A percentile compares a stretch with the other conserved stretches of the same genome.
phyloP scores from a whole-genome alignment of 2,888 invertebrate genomes.

The Eilema caniola region DNA sequence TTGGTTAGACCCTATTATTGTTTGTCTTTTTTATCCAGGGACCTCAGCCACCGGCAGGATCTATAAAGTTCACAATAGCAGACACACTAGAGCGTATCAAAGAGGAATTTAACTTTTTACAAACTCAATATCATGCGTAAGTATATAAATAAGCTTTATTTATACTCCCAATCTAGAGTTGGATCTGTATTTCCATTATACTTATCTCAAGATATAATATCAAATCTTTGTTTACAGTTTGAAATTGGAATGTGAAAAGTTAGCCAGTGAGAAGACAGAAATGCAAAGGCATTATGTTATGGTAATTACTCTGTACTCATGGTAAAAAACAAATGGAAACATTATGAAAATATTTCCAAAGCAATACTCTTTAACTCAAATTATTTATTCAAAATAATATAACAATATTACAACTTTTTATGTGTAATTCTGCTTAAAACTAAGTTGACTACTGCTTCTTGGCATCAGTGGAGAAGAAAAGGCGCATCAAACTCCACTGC shows the following conservation, averaged over 20 bases:
- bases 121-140: conserved; percentile 98
- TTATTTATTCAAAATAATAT: too few relatives aligned
- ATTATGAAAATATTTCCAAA: background rate
- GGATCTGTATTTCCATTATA: background rate
- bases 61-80: conserved; percentile 96
- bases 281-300: conserved; percentile 99
- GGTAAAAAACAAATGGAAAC: conserved; percentile 26
- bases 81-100: conserved; percentile 98
- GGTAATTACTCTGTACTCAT: conserved; percentile 87
- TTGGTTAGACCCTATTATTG: conserved; percentile 49
- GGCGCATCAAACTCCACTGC: too few relatives aligned
- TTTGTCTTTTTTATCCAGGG: conserved; percentile 84
- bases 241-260: conserved; percentile 98
- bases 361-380: background rate
- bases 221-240: conserved; percentile 88
- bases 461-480: too few relatives aligned
- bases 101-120: conserved; percentile 97
- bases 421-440: too few relatives aligned
- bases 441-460: too few relatives aligned
- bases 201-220: background rate
- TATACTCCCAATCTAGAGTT: conserved; percentile 17
- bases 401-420: too few relatives aligned
- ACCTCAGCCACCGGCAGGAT: conserved; percentile 95
- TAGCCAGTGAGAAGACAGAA: conserved; percentile 99
- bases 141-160: conserved; percentile 65